A percentile compares a stretch with the other conserved stretches of the same genome.
Conservation (phyloP, 1,140 invertebrate genomes). For the Oryctes rhinoceros region DNA sequence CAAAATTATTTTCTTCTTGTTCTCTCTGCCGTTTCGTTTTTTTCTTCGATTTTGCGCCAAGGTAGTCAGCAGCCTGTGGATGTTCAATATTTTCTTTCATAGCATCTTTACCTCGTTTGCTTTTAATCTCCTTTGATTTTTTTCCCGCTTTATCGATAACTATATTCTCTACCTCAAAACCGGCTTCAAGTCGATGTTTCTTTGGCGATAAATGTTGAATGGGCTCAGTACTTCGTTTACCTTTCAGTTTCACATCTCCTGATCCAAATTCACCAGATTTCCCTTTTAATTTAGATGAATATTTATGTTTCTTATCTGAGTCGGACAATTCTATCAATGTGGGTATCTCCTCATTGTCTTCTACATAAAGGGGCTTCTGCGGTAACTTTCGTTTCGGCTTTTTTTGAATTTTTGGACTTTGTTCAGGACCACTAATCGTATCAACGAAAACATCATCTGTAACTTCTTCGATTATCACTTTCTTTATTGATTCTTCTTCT, state of each 20-base stretch:
- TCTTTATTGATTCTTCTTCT: background rate
- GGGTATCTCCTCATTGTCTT: background rate
- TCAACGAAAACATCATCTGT: slow-evolving; percentile 19
- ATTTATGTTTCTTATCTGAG: background rate
- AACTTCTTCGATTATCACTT: background rate
- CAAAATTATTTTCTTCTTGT: background rate
- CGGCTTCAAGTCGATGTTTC: background rate
- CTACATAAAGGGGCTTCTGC: background rate
- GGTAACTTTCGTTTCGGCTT: background rate
- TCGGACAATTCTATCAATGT: background rate
- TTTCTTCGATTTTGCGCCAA: background rate
- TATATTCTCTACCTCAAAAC: background rate
- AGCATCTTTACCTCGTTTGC: background rate
- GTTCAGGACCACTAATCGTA: background rate
- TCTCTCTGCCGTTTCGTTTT: background rate
- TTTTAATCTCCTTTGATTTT: slow-evolving; percentile 29
- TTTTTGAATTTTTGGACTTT: background rate
- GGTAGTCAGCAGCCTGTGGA: too few species aligned
- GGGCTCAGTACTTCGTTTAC: background rate
- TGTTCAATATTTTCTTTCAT: background rate
- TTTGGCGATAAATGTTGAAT: slow-evolving; percentile 12
- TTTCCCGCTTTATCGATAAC: background rate
- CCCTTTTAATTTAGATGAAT: background rate
- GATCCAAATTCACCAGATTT: background rate
- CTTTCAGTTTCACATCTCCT: background rate